Conservation (phyloP, 2,113 vertebrate species). For the Halichoerus grypus region DNA sequence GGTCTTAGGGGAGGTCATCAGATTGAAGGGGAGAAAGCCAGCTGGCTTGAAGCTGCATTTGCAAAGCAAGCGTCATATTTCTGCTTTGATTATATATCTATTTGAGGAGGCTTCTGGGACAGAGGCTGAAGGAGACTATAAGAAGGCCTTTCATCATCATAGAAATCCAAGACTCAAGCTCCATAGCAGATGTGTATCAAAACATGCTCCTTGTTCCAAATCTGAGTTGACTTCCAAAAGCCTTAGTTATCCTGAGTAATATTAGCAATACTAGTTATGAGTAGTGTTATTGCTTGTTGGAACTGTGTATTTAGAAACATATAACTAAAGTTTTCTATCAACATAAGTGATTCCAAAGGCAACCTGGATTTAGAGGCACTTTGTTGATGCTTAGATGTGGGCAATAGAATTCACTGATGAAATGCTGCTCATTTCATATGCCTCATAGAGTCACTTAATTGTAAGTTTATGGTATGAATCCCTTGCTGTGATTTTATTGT, state of each 20-base stretch:
- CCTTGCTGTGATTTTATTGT: constrained; percentile 62
- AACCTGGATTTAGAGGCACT: neutral
- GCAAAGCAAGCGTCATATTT: neutral
- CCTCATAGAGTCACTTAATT: constrained; percentile 52
- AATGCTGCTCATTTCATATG: neutral
- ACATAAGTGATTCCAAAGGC: neutral
- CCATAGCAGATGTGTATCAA: constrained; percentile 1
- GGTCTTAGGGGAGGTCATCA: neutral
- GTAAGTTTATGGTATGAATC: constrained; percentile 68
- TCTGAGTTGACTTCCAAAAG: constrained; percentile 13
- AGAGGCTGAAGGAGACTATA: neutral
- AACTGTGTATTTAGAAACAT: neutral
- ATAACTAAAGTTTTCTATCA: neutral
- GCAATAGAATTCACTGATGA: constrained; percentile 51
- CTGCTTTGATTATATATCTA: neutral
- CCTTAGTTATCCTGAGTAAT: neutral
- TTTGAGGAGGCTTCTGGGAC: neutral
- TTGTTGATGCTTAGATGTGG: neutral
- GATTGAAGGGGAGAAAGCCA: neutral
- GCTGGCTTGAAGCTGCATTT: neutral
- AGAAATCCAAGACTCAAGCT: neutral
- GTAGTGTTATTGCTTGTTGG: neutral
- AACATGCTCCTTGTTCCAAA: neutral
- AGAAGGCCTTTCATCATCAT: neutral
- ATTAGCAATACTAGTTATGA: neutral